Conservation (phyloP, 2,888 invertebrate genomes). For the Hartigia nigra region DNA sequence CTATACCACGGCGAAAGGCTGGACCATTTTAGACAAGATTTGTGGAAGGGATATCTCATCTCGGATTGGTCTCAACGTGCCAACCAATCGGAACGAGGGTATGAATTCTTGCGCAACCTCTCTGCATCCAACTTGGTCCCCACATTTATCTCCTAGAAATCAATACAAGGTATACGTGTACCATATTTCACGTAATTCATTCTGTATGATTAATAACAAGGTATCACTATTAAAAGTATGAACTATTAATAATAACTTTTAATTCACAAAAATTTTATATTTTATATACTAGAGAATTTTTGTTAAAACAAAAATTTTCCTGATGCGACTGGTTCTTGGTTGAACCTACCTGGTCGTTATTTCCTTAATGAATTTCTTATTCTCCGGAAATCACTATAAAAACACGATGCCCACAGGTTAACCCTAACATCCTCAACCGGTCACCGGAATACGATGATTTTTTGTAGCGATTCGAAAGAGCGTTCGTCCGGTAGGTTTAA, state of each 20-base stretch:
- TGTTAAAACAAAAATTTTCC: neutral
- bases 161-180: neutral
- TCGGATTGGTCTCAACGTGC: slow-evolving; percentile 47
- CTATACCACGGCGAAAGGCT: slow-evolving; percentile 38
- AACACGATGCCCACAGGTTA: neutral
- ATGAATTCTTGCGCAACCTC: slow-evolving; percentile 53
- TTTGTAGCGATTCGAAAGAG: slow-evolving; percentile 11
- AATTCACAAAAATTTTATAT: neutral
- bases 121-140: slow-evolving; percentile 25
- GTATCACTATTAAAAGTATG: neutral
- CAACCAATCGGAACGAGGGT: slow-evolving; percentile 52
- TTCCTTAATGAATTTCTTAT: slow-evolving; percentile 3
- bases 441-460: slow-evolving; percentile 22
- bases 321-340: neutral
- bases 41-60: slow-evolving; percentile 48
- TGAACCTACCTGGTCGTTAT: slow-evolving; percentile 3
- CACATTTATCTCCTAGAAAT: slow-evolving; percentile 9
- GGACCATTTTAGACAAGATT: slow-evolving; percentile 45
- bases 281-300: neutral
- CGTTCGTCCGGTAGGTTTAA: slow-evolving; percentile 20
- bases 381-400: slow-evolving; percentile 4
- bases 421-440: slow-evolving; percentile 14
- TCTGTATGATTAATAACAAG: neutral
- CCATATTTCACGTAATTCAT: neutral
- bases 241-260: neutral